These are phyloP conservation scores for Andricus curvator DNA, from an alignment of 2,888 invertebrate species.

Conservation along the genomic window DNA sequence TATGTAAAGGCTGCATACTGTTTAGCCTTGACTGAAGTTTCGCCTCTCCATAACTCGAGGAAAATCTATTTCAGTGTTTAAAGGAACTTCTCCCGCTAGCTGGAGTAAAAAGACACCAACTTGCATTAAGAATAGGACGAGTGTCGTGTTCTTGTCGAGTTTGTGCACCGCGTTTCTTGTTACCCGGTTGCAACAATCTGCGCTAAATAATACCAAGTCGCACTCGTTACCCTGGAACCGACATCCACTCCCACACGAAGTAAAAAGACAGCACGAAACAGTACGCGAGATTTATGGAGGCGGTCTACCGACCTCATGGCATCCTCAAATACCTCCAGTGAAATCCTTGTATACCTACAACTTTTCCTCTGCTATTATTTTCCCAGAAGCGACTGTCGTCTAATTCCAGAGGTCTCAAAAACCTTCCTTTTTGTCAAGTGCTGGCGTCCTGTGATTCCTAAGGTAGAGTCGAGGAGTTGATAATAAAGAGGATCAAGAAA, in stretches of 20 bases:
- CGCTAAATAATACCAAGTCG: constrained; percentile 33
- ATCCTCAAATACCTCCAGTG: constrained; percentile 11
- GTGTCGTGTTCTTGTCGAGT: constrained; percentile 14
- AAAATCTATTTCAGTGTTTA: constrained; percentile 10
- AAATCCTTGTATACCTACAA: neutral
- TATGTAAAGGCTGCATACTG: neutral
- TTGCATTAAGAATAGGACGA: constrained; percentile 9
- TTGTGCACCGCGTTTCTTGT: constrained; percentile 26
- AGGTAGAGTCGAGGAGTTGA: neutral
- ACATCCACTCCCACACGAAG: constrained; percentile 4
- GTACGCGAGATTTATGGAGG: constrained; percentile 21
- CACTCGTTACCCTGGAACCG: constrained; percentile 32
- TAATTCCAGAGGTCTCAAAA: neutral
- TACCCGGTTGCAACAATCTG: constrained; percentile 22
- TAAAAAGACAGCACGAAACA: constrained; percentile 28
- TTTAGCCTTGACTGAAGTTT: neutral
- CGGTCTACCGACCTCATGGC: constrained; percentile 11
- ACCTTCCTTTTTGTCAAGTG: neutral
- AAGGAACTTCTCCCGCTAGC: neutral
- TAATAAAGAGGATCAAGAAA: neutral
- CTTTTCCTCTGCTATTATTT: neutral
- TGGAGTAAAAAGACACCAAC: neutral
- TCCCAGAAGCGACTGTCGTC: neutral
- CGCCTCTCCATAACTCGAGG: neutral
- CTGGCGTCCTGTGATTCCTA: neutral